Percentiles rank a stretch among this genome's conserved stretches.
phyloP scores from a whole-genome alignment of 2,888 invertebrate species.

The Pristionchus japonicus region DNA sequence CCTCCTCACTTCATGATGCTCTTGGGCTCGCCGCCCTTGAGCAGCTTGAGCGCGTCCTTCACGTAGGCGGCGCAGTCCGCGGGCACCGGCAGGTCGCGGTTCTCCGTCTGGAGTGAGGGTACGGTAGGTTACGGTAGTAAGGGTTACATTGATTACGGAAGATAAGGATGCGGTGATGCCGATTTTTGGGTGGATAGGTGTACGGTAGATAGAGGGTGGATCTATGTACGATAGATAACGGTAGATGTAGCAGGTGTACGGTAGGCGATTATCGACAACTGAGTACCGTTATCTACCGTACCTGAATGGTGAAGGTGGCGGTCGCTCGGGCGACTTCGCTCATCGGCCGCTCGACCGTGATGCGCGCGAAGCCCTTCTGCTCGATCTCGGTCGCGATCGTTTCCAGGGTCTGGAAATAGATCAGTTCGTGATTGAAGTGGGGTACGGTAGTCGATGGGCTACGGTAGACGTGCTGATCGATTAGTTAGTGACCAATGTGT shows the following conservation, averaged over 20 bases:
- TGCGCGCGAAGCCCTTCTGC: background rate
- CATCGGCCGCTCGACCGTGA: background rate
- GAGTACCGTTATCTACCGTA: no score
- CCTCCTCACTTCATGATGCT: constrained; percentile 7
- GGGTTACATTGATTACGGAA: background rate
- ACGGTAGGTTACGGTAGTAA: background rate
- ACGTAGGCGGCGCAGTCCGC: constrained; percentile 14
- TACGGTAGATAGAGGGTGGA: no score
- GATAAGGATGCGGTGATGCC: no score
- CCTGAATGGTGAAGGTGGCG: background rate
- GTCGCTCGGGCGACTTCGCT: background rate
- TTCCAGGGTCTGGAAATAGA: background rate
- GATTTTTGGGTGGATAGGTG: no score
- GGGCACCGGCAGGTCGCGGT: background rate
- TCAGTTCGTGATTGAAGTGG: background rate
- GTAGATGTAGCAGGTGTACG: no score
- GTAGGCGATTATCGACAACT: no score
- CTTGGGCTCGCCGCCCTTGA: constrained; percentile 4
- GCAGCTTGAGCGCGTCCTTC: background rate
- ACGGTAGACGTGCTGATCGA: background rate
- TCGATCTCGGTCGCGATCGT: background rate
- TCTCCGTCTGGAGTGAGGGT: no score
- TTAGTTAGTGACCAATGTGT: no score
- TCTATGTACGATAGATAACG: no score
- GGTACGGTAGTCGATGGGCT: background rate